A percentile compares a stretch with the other conserved stretches of the same genome.
These are phyloP conservation scores for Epistrophe eligans DNA, from an alignment of 2,888 invertebrate genomes.

Conservation along the genomic window DNA sequence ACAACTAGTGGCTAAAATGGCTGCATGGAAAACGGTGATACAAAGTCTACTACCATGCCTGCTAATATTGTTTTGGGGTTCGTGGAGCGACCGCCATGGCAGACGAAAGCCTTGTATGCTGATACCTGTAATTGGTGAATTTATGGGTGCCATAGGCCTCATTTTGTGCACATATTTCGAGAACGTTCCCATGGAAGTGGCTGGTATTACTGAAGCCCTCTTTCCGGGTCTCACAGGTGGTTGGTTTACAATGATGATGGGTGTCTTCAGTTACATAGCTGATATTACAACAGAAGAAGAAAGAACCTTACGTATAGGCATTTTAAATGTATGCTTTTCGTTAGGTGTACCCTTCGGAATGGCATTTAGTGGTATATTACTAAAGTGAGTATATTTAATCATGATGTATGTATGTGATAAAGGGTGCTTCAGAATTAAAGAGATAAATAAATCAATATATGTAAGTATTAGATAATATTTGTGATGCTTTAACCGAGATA, in stretches of 20 bases:
- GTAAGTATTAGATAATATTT: background rate
- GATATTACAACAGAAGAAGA: slow-evolving; percentile 93
- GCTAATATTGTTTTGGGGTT: slow-evolving; percentile 92
- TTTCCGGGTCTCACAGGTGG: slow-evolving; percentile 92
- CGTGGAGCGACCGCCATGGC: slow-evolving; percentile 88
- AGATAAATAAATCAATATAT: background rate
- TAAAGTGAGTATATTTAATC: slow-evolving; percentile 82
- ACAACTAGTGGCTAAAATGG: slow-evolving; percentile 91
- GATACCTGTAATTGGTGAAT: slow-evolving; percentile 91
- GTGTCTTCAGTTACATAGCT: slow-evolving; percentile 94
- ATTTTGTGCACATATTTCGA: slow-evolving; percentile 92
- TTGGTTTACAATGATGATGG: slow-evolving; percentile 96
- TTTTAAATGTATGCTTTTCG: slow-evolving; percentile 94
- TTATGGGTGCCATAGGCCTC: slow-evolving; percentile 90
- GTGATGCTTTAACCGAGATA: background rate
- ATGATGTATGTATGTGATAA: background rate
- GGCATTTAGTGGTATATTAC: slow-evolving; percentile 92
- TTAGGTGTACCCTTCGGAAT: slow-evolving; percentile 95
- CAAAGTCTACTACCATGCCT: slow-evolving; percentile 93
- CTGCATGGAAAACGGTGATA: slow-evolving; percentile 93
- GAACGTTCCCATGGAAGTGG: slow-evolving; percentile 91
- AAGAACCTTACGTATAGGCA: slow-evolving; percentile 93
- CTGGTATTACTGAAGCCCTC: slow-evolving; percentile 91
- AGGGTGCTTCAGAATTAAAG: background rate
- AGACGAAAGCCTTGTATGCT: slow-evolving; percentile 90